Percentiles rank a stretch among this genome's conserved stretches.
phyloP scores from a whole-genome alignment of 1,140 invertebrate species.

The Choristoneura fumiferana region DNA sequence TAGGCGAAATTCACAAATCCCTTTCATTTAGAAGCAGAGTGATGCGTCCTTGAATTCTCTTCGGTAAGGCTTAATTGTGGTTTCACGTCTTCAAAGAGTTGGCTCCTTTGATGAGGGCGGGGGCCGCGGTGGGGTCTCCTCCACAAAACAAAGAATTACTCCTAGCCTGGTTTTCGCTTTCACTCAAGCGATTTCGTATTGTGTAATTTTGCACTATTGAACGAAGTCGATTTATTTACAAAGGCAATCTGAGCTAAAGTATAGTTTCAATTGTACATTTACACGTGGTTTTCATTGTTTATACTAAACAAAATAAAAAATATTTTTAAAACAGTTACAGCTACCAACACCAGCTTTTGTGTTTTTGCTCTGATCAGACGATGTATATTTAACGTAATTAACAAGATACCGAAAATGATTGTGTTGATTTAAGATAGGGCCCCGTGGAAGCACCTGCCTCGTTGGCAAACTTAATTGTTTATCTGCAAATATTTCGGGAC shows the following conservation, averaged over 20 bases:
- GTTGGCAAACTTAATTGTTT: slow-evolving; percentile 50
- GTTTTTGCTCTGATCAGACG: neutral
- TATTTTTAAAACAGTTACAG: no score
- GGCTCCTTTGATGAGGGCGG: slow-evolving; percentile 47
- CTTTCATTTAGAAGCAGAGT: slow-evolving; percentile 53
- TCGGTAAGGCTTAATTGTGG: slow-evolving; percentile 70
- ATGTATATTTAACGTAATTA: slow-evolving; percentile 51
- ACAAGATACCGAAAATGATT: slow-evolving; percentile 25
- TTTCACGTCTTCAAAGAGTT: slow-evolving; percentile 71
- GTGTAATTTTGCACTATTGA: slow-evolving; percentile 27
- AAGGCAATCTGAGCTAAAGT: no score
- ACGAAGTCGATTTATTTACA: slow-evolving; percentile 2
- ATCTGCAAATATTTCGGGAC: slow-evolving; percentile 62
- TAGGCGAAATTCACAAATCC: slow-evolving; percentile 46
- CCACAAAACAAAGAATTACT: slow-evolving; percentile 52
- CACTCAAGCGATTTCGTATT: slow-evolving; percentile 28
- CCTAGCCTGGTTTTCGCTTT: slow-evolving; percentile 46
- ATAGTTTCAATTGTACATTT: no score
- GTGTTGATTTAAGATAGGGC: slow-evolving; percentile 60
- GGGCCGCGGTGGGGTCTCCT: slow-evolving; percentile 27
- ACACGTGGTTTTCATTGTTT: no score
- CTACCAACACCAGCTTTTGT: neutral
- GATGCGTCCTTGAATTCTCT: slow-evolving; percentile 65
- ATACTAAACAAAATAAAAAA: no score
- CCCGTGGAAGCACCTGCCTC: slow-evolving; percentile 55